Conservation (phyloP, 2,888 invertebrate species). For the Calameuta pallipes region DNA sequence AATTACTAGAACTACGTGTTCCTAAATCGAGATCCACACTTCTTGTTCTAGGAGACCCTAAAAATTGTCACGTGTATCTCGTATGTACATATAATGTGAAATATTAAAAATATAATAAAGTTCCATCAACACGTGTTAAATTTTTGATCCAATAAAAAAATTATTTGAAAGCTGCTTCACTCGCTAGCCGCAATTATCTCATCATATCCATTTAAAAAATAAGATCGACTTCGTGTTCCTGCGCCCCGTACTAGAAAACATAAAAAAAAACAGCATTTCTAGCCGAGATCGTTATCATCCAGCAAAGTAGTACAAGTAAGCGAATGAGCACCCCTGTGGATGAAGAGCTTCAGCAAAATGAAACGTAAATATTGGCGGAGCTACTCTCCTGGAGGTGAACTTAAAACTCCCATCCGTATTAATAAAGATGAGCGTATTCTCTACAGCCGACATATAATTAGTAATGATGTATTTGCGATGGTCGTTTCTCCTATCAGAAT, state of each 20-base stretch:
- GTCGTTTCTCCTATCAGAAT: not conserved
- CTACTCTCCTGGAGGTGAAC: slow-evolving; percentile 42
- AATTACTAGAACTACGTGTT: not conserved
- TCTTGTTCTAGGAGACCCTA: not conserved
- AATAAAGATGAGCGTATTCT: slow-evolving; percentile 55
- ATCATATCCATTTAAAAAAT: not conserved
- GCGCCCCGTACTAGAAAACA: not conserved
- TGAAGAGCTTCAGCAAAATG: slow-evolving; percentile 49
- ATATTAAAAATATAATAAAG: not conserved
- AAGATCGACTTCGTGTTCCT: not conserved
- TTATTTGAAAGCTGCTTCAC: not conserved
- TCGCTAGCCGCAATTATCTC: not conserved
- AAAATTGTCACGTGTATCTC: not conserved
- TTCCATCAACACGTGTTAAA: not conserved
- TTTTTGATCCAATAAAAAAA: not conserved
- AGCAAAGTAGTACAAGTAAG: not conserved
- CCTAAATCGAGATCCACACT: not conserved
- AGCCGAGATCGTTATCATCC: not conserved
- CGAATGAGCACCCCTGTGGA: slow-evolving; percentile 40
- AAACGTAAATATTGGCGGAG: slow-evolving; percentile 57
- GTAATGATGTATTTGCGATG: not conserved
- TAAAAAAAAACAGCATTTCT: not conserved
- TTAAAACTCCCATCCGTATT: slow-evolving; percentile 49
- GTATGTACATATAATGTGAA: too few relatives aligned
- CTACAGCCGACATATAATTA: slow-evolving; percentile 37